These are phyloP conservation scores for Daubentonia madagascariensis DNA, from an alignment of 2,113 vertebrate species.

Conservation along the genomic window DNA sequence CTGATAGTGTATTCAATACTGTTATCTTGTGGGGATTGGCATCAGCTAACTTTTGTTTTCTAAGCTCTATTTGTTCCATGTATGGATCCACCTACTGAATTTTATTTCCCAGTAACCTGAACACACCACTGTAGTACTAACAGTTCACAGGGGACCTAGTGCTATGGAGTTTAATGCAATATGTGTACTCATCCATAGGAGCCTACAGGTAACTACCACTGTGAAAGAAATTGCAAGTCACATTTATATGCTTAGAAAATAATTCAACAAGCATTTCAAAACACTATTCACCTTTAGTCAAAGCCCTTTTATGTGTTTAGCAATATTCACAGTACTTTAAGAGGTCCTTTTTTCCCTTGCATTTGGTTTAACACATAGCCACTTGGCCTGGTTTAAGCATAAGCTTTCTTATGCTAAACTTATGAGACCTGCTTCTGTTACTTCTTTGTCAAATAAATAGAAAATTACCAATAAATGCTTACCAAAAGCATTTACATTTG, in stretches of 20 bases:
- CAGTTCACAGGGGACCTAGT: not conserved
- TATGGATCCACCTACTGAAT: conserved; percentile 12
- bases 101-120: conserved; percentile 52
- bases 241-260: conserved; percentile 43
- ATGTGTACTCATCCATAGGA: conserved; percentile 19
- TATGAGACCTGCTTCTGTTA: not conserved
- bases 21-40: not conserved
- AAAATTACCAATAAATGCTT: not conserved
- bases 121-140: conserved; percentile 17
- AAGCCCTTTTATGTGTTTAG: conserved; percentile 31
- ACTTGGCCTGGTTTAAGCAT: not conserved
- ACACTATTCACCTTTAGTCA: conserved; percentile 35
- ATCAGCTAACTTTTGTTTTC: not conserved
- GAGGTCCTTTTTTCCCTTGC: not conserved
- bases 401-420: not conserved
- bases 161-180: conserved; percentile 9
- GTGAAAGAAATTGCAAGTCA: conserved; percentile 54
- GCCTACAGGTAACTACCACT: conserved; percentile 1
- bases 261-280: conserved; percentile 54
- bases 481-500: not conserved
- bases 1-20: not conserved
- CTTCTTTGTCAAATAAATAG: not conserved
- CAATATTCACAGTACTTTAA: conserved; percentile 13
- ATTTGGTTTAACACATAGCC: not conserved
- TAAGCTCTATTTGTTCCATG: conserved; percentile 14